Conservation (phyloP, 35 echinoderm and acorn worm species). For the Eucidaris tribuloides region DNA sequence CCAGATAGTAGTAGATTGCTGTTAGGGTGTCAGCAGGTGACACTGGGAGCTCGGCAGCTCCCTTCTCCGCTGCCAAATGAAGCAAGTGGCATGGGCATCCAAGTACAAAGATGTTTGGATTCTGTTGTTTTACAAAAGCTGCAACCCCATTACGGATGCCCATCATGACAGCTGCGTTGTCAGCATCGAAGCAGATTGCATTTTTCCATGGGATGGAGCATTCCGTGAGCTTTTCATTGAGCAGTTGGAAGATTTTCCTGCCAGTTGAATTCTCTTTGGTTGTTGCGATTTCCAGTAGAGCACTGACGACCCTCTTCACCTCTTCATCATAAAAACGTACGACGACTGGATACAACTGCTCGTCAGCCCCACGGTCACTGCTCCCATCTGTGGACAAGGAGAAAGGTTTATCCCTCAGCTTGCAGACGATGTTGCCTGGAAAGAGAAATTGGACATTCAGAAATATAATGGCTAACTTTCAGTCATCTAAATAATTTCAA, state of each 20-base stretch:
- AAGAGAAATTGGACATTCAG: not conserved
- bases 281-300: conserved; percentile 21
- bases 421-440: conserved; percentile 40
- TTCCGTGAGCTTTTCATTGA: conserved; percentile 28
- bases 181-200: conserved; percentile 22
- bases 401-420: conserved; percentile 36
- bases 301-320: conserved; percentile 33
- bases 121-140: conserved; percentile 29
- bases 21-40: conserved; percentile 31
- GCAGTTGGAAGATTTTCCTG: conserved; percentile 56
- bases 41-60: conserved; percentile 18
- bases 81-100: conserved; percentile 42
- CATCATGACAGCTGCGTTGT: conserved; percentile 58
- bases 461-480: not conserved
- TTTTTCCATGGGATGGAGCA: conserved; percentile 63
- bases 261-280: conserved; percentile 59
- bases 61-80: conserved; percentile 49
- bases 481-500: not conserved
- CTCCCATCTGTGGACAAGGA: conserved; percentile 68
- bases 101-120: conserved; percentile 24
- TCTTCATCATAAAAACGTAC: conserved; percentile 57
- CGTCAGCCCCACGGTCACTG: conserved; percentile 48
- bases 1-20: conserved; percentile 42
- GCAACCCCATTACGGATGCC: conserved; percentile 32
- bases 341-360: conserved; percentile 72